Base-by-base conservation (phyloP, 2,888 invertebrate genomes). In the Corythucha ciliata region DNA sequence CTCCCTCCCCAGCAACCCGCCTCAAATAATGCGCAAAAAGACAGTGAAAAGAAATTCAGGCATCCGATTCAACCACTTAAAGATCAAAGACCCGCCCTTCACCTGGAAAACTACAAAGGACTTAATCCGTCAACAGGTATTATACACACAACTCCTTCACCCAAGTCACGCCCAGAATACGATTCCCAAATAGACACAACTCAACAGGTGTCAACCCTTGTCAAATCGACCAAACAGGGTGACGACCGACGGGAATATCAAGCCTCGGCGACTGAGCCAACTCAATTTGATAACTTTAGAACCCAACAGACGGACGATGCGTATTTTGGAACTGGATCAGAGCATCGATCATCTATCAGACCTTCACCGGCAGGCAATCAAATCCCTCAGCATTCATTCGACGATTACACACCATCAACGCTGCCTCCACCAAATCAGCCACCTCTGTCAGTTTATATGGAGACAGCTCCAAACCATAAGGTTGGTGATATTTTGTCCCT, bases 371-470 rank as follows among this genome's bases (percentile, higher is more conserved):
- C 52, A 39, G 29, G 52, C 33, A 39, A 40, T 25, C 55, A 48
- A n/a, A 34, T 42, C 3, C 34, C 42, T 24, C 55, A 54, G 16
- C 24, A 47, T n/a, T 26, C 39, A 14, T 20, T 41, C 20, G 32
- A 12, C 10, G 39, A 51, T 8, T 25, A 27, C 3, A 14, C 18
- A 7, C 25, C 50, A 6, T 22, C 53, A 44, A 55, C 56, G 33
- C 61, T 39, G 50, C 65, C 68, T 0, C 66, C 69, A 0, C 82
- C 88, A 0, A 86, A 89, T 67, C 88, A 88, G 64, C 88, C 88
- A 2, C 87, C 88, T 0, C 67, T 89, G 39, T 84, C 88, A 1
- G 83, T 89, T 58, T 89, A 83, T 64, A 75, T 87, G 71, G 71
- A 69, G 50, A 71, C 68, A 58, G 70, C 71, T 26, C 67, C 69